phyloP scores from a whole-genome alignment of 2,888 invertebrate species.

The Parasteatoda lunata region DNA sequence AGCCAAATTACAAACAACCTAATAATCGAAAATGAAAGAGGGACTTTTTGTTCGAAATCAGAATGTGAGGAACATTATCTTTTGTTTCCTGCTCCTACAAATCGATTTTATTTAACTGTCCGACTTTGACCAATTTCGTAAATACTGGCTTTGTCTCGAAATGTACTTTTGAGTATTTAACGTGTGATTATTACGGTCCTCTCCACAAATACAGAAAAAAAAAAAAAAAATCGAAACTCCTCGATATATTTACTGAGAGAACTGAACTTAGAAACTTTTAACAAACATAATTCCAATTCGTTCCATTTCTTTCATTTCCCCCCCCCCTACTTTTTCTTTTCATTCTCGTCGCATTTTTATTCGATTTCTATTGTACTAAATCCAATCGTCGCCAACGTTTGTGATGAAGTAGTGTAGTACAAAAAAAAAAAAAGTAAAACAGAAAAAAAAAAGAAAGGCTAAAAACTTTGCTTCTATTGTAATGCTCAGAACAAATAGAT shows the following conservation, averaged over 20 bases:
- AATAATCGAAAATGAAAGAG: neutral
- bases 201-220: neutral
- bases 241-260: slow-evolving; percentile 43
- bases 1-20: slow-evolving; percentile 24
- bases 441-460: slow-evolving; percentile 9
- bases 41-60: neutral
- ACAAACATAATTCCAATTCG: slow-evolving; percentile 54
- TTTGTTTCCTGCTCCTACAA: neutral
- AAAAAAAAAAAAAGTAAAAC: neutral
- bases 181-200: slow-evolving; percentile 25
- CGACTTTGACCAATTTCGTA: neutral
- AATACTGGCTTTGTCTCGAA: slow-evolving; percentile 16
- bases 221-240: slow-evolving; percentile 1
- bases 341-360: slow-evolving; percentile 13
- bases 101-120: slow-evolving; percentile 37
- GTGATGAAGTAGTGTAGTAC: no score
- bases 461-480: slow-evolving; percentile 53
- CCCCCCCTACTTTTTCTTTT: neutral
- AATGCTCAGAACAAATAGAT: slow-evolving; percentile 55
- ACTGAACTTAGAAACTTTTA: slow-evolving; percentile 24
- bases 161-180: slow-evolving; percentile 25
- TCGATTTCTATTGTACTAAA: slow-evolving; percentile 41
- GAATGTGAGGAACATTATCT: neutral
- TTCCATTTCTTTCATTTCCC: slow-evolving; percentile 5
- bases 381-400: slow-evolving; percentile 19